phyloP scores from a whole-genome alignment of 2,113 vertebrate species.

The Sander vitreus region DNA sequence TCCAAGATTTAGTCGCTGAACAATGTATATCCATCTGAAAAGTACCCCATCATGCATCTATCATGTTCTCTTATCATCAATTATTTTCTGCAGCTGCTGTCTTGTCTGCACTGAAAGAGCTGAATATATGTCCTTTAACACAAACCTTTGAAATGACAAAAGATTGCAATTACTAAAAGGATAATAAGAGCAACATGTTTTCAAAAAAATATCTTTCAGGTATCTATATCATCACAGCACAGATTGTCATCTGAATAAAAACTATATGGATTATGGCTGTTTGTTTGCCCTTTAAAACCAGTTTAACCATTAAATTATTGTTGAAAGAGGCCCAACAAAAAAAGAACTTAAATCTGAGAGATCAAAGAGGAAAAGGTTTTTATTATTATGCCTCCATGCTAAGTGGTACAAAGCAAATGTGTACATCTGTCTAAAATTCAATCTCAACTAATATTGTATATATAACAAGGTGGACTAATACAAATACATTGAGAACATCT shows the following conservation, averaged over 20 bases:
- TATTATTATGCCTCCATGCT: background rate
- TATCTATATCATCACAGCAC: background rate
- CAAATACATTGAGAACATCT: too few species aligned
- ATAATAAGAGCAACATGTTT: background rate
- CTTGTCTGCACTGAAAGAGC: background rate
- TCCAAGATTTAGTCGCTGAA: background rate
- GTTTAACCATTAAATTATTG: too few species aligned
- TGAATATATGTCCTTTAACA: background rate
- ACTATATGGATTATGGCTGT: background rate
- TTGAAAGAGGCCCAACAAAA: background rate
- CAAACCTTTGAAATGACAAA: background rate
- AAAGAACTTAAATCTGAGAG: background rate
- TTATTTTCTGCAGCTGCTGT: background rate
- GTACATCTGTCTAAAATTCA: background rate
- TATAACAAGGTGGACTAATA: background rate
- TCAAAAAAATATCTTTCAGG: background rate
- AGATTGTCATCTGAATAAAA: background rate
- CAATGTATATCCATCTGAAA: background rate
- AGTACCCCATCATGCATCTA: background rate
- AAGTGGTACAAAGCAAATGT: background rate
- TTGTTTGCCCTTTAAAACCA: slow-evolving; percentile 7
- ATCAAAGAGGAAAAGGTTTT: background rate
- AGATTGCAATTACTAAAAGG: background rate
- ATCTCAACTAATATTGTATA: background rate
- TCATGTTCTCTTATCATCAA: background rate